These are phyloP conservation scores for Ctenosaura bakeri DNA, from an alignment of 2,797 vertebrate genomes.

Conservation along the genomic window DNA sequence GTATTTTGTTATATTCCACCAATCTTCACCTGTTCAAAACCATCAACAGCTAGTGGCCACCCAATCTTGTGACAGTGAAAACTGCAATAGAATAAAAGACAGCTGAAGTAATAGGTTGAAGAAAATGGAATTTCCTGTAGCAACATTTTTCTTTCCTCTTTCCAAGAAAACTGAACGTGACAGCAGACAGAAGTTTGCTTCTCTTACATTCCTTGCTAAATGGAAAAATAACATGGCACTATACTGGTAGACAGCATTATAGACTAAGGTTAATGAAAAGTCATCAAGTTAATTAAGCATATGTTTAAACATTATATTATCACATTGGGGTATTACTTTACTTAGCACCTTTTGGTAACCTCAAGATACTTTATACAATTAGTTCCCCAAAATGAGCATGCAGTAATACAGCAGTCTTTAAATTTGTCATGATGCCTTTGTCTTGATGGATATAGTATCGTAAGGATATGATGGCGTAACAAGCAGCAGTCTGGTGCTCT, in stretches of 20 bases:
- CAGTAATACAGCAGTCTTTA: neutral
- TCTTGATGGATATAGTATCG: neutral
- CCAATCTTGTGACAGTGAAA: neutral
- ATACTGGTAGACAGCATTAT: neutral
- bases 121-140: neutral
- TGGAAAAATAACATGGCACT: neutral
- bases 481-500: neutral
- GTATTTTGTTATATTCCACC: neutral
- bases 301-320: slow-evolving; percentile 7
- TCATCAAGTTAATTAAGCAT: slow-evolving; percentile 14
- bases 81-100: neutral
- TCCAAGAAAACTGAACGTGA: neutral
- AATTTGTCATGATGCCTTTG: neutral
- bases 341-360: slow-evolving; percentile 22
- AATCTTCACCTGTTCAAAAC: neutral
- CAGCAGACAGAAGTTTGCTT: neutral
- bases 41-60: neutral
- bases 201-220: neutral
- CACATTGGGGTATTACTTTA: slow-evolving; percentile 17
- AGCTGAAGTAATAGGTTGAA: neutral
- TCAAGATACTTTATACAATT: neutral
- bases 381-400: neutral
- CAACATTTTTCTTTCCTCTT: neutral
- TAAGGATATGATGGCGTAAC: neutral
- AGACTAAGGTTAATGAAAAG: neutral